Percentiles rank a stretch among this genome's conserved stretches.
Evolutionary conservation across 2,888 invertebrate genomes (phyloP).

Genomic region (Idaea dimidiata): DNA sequence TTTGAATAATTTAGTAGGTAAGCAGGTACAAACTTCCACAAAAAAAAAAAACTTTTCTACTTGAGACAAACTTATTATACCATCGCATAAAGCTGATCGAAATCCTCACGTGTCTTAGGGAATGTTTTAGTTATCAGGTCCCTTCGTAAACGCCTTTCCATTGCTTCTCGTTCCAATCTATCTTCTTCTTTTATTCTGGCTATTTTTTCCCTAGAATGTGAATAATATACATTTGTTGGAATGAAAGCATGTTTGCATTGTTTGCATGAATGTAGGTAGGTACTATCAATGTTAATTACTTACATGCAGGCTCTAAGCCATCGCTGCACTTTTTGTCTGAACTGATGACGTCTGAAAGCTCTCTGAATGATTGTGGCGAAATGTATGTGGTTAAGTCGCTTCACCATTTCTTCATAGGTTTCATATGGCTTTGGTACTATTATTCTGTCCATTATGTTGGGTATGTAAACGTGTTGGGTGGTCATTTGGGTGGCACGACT

Average conservation of each 20-base stretch:
- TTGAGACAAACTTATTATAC: conserved; percentile 37
- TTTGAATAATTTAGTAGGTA: not conserved
- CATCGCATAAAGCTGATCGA: conserved; percentile 86
- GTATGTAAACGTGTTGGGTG: conserved; percentile 78
- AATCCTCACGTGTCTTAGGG: conserved; percentile 86
- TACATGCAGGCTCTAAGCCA: conserved; percentile 71
- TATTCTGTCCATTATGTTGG: conserved; percentile 83
- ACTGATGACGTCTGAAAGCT: conserved; percentile 81
- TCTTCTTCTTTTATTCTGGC: conserved; percentile 77
- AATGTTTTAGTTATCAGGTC: conserved; percentile 85
- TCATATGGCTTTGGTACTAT: conserved; percentile 83
- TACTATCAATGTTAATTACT: conserved; percentile 17
- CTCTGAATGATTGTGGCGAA: conserved; percentile 84
- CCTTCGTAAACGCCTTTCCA: conserved; percentile 73
- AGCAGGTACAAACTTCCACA: too few species aligned
- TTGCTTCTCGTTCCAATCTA: conserved; percentile 73
- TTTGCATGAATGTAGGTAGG: not conserved
- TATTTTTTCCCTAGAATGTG: conserved; percentile 58
- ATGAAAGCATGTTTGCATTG: too few species aligned
- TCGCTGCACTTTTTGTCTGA: conserved; percentile 56
- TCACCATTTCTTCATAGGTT: conserved; percentile 82
- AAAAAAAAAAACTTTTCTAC: not conserved
- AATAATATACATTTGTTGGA: not conserved
- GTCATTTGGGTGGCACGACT: conserved; percentile 83
- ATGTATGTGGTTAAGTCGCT: conserved; percentile 77